A percentile compares a stretch with the other conserved stretches of the same genome.
These are phyloP conservation scores for Ceratina japonica DNA, from an alignment of 1,140 invertebrate species.

Conservation along the genomic window DNA sequence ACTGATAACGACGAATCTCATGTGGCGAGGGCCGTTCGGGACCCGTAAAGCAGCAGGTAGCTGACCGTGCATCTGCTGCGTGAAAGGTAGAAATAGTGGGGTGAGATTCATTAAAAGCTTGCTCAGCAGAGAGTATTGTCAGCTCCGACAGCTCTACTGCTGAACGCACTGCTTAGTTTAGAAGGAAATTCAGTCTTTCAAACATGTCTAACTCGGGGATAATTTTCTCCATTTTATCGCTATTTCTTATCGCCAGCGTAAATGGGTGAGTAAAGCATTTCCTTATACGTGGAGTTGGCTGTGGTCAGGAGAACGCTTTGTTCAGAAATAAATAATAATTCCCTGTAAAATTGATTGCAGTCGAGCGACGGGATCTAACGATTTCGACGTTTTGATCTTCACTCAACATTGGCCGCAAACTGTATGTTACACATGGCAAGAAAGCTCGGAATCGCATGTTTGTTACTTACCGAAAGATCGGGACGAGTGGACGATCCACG, in stretches of 20 bases:
- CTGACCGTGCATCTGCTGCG: neutral
- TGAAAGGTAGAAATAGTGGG: constrained; percentile 5
- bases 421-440: constrained; percentile 86
- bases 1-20: neutral
- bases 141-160: neutral
- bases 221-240: neutral
- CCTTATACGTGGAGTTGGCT: neutral
- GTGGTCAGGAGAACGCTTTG: too few relatives aligned
- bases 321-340: too few relatives aligned
- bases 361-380: constrained; percentile 15
- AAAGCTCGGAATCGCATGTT: constrained; percentile 79
- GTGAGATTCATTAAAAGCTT: constrained; percentile 5
- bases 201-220: neutral
- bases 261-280: neutral
- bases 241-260: neutral
- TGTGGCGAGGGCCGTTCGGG: neutral
- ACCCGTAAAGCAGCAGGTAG: neutral
- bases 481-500: constrained; percentile 89
- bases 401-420: constrained; percentile 90
- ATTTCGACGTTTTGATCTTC: constrained; percentile 89
- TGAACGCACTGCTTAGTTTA: neutral
- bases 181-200: neutral
- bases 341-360: neutral
- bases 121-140: neutral
- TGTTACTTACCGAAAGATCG: constrained; percentile 83